These are phyloP conservation scores for Antechinus flavipes DNA, from an alignment of 2,113 vertebrate genomes.

Conservation along the genomic window DNA sequence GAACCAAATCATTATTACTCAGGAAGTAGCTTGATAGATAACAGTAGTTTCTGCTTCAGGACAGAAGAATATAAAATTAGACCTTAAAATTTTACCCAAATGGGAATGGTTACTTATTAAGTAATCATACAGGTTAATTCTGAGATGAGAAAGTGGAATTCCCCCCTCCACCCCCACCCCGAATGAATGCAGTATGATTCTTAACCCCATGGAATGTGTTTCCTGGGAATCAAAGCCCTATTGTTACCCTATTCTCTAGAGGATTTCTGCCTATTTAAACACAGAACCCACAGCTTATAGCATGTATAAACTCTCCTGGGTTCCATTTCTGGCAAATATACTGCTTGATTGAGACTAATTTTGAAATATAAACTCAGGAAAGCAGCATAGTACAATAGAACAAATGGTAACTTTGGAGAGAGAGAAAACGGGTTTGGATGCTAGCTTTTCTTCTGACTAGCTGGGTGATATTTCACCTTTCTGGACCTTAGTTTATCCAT, in stretches of 20 bases:
- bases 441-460: not conserved
- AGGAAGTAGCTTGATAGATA: not conserved
- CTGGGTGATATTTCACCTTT: not conserved
- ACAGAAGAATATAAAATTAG: not conserved
- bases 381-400: not conserved
- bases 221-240: not conserved
- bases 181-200: not conserved
- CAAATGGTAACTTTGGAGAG: not conserved
- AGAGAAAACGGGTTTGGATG: not conserved
- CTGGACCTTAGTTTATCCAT: not conserved
- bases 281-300: not conserved
- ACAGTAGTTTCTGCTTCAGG: not conserved
- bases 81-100: not conserved
- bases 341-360: not conserved
- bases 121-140: not conserved
- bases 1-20: not conserved
- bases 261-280: not conserved
- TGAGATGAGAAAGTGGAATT: not conserved
- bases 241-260: not conserved
- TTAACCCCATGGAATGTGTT: not conserved
- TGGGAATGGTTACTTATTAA: not conserved
- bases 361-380: not conserved
- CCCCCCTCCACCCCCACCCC: too few relatives aligned
- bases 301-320: not conserved
- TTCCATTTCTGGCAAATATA: not conserved